phyloP scores from a whole-genome alignment of 1,140 invertebrate genomes.

The Sarcophaga bullata region DNA sequence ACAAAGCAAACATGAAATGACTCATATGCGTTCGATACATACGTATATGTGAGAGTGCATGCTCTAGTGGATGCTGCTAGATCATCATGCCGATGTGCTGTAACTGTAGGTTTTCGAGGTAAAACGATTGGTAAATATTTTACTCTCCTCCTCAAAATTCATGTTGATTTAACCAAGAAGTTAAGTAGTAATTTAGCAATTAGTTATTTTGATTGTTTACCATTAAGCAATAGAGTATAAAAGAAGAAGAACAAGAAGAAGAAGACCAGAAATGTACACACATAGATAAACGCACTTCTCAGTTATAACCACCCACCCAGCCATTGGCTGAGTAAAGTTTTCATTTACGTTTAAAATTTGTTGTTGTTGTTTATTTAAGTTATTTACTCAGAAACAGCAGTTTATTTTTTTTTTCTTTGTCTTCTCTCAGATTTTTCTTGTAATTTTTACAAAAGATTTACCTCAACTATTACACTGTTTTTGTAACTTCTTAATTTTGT shows the following conservation, averaged over 20 bases:
- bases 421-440: not conserved
- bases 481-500: too few relatives aligned
- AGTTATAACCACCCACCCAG: too few relatives aligned
- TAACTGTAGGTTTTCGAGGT: not conserved
- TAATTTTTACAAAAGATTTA: not conserved
- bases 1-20: too few relatives aligned
- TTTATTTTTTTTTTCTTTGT: not conserved
- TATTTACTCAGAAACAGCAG: too few relatives aligned
- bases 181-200: slow-evolving; percentile 40
- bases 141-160: slow-evolving; percentile 32
- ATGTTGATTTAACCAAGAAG: slow-evolving; percentile 40
- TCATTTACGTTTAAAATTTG: not conserved
- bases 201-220: slow-evolving; percentile 41
- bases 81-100: too few relatives aligned
- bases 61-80: not conserved
- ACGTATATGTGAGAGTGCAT: not conserved
- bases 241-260: not conserved
- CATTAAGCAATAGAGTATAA: slow-evolving; percentile 28
- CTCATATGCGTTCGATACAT: not conserved
- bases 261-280: not conserved
- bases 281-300: not conserved
- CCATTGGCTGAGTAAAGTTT: not conserved
- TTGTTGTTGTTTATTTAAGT: too few relatives aligned
- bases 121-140: slow-evolving; percentile 23
- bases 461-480: slow-evolving; percentile 1